phyloP scores from a whole-genome alignment of 1,140 invertebrate genomes.

The Dufourea novaeangliae region DNA sequence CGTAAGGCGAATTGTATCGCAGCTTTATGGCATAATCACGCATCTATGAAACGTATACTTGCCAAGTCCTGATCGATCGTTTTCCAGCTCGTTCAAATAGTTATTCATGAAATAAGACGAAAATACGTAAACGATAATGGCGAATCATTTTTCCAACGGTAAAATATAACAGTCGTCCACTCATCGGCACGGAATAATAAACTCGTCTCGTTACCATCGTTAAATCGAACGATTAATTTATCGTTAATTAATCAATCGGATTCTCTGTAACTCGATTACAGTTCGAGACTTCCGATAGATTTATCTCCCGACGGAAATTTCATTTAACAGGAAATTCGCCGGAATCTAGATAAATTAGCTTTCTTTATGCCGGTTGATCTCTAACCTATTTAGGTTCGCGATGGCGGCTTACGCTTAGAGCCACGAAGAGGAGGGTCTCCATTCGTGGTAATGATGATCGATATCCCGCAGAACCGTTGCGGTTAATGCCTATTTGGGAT shows the following conservation, averaged over 20 bases:
- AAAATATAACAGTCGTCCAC: too few relatives aligned
- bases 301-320: conserved; percentile 6
- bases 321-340: neutral
- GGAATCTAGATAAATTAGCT: conserved; percentile 31
- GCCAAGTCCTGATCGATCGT: conserved; percentile 7
- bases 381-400: conserved; percentile 21
- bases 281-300: neutral
- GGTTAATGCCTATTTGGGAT: conserved; percentile 28
- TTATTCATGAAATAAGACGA: too few relatives aligned
- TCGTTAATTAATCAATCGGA: neutral
- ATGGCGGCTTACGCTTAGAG: neutral
- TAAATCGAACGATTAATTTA: neutral
- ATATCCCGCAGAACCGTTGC: conserved; percentile 32
- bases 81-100: neutral
- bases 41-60: neutral
- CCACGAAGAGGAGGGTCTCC: neutral
- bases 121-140: too few relatives aligned
- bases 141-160: too few relatives aligned
- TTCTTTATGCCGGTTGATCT: conserved; percentile 24
- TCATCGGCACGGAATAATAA: too few relatives aligned
- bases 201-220: neutral
- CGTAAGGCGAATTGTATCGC: conserved; percentile 3
- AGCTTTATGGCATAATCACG: neutral
- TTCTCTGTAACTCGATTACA: neutral
- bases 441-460: conserved; percentile 43